These are phyloP conservation scores for Pachliopta kotzebuea DNA, from an alignment of 2,888 invertebrate species.

Conservation along the genomic window DNA sequence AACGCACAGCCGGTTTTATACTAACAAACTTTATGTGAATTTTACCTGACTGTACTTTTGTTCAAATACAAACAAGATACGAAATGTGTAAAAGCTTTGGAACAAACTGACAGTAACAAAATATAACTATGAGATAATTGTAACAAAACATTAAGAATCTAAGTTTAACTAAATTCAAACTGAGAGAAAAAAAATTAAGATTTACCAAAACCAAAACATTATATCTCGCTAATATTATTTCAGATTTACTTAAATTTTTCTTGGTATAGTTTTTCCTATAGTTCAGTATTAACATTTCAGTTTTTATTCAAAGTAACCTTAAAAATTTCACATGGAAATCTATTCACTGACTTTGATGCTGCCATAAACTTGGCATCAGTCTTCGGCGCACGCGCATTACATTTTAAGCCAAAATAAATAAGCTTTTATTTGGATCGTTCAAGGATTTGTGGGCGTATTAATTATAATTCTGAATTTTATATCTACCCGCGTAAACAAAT, in stretches of 20 bases:
- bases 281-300: background rate
- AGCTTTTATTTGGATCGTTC: conserved; percentile 47
- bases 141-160: no score
- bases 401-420: conserved; percentile 72
- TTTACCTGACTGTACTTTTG: conserved; percentile 23
- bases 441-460: conserved; percentile 25
- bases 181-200: no score
- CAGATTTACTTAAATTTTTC: no score
- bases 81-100: background rate
- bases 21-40: conserved; percentile 36
- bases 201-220: no score
- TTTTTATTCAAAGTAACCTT: background rate
- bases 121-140: no score
- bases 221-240: background rate
- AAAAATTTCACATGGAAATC: conserved; percentile 50
- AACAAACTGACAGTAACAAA: no score
- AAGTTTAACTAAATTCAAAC: no score
- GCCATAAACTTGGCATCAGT: conserved; percentile 64
- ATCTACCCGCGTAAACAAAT: conserved; percentile 20
- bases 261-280: background rate
- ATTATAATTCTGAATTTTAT: conserved; percentile 25
- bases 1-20: conserved; percentile 43
- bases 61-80: background rate
- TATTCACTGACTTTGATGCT: conserved; percentile 56
- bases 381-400: conserved; percentile 68